Conservation (phyloP, 2,888 invertebrate genomes). For the Leptinotarsa rubiginosa region DNA sequence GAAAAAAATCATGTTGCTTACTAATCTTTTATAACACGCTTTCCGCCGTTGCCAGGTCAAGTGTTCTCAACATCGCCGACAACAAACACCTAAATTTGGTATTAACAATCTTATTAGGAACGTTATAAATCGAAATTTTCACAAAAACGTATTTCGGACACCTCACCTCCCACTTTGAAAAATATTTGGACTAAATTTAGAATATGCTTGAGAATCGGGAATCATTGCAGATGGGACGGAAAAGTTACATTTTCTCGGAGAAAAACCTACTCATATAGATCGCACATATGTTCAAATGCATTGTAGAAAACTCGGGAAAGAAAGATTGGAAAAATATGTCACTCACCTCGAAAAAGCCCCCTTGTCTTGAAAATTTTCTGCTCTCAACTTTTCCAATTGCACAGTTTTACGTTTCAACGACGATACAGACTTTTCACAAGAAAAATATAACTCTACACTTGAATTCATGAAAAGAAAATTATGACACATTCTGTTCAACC, state of each 20-base stretch:
- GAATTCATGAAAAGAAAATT: constrained; percentile 65
- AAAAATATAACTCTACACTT: constrained; percentile 61
- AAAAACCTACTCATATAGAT: constrained; percentile 29
- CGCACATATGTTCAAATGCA: constrained; percentile 18
- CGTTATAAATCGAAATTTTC: constrained; percentile 43
- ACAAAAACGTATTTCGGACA: constrained; percentile 42
- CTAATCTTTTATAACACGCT: constrained; percentile 63
- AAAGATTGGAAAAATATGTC: constrained; percentile 62
- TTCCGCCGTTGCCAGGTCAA: constrained; percentile 66
- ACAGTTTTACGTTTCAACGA: constrained; percentile 57
- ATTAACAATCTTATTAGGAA: constrained; percentile 50
- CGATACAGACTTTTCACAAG: constrained; percentile 59
- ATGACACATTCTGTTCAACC: constrained; percentile 67
- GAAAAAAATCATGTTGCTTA: constrained; percentile 46
- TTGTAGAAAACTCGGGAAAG: constrained; percentile 29
- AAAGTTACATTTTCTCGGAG: constrained; percentile 39
- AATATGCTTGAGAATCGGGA: constrained; percentile 49
- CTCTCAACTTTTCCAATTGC: constrained; percentile 55
- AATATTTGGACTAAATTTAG: constrained; percentile 62
- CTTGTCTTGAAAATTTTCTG: constrained; percentile 54
- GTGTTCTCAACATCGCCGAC: constrained; percentile 66
- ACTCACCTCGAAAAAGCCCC: constrained; percentile 65
- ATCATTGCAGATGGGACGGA: constrained; percentile 38
- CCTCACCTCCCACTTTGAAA: constrained; percentile 61
- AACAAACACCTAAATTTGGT: constrained; percentile 66